Evolutionary conservation across 1,140 invertebrate species (phyloP).

Genomic region (Zaprionus camerounensis): DNA sequence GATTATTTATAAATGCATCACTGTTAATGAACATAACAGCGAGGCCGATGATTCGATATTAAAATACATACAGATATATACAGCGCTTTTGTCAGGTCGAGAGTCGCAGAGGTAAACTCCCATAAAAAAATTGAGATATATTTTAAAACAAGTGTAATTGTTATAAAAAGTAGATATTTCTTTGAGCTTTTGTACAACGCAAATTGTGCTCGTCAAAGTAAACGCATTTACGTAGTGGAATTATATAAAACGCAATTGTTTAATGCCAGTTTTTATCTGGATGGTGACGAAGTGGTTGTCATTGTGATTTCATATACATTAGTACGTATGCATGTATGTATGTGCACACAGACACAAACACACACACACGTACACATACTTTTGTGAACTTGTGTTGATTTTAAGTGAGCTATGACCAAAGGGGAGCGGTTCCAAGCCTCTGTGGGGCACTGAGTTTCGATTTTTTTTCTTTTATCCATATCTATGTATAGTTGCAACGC

Average conservation of each 20-base stretch:
- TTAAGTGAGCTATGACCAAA: slow-evolving; percentile 53
- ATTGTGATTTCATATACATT: slow-evolving; percentile 67
- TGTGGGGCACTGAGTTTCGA: slow-evolving; percentile 71
- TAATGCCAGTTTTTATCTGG: slow-evolving; percentile 74
- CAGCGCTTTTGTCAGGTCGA: slow-evolving; percentile 54
- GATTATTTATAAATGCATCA: slow-evolving; percentile 10
- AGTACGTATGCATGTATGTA: slow-evolving; percentile 44
- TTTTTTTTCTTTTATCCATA: slow-evolving; percentile 72
- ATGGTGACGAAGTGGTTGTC: slow-evolving; percentile 80
- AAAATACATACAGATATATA: slow-evolving; percentile 30
- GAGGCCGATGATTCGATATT: slow-evolving; percentile 13
- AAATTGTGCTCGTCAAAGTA: slow-evolving; percentile 57
- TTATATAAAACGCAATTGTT: slow-evolving; percentile 76
- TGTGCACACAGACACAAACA: slow-evolving; percentile 11
- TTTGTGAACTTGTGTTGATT: slow-evolving; percentile 74
- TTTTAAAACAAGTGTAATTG: slow-evolving; percentile 56
- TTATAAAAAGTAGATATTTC: slow-evolving; percentile 42
- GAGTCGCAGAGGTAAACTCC: slow-evolving; percentile 46
- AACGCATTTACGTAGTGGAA: slow-evolving; percentile 65
- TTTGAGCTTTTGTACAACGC: slow-evolving; percentile 45
- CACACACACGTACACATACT: slow-evolving; percentile 23
- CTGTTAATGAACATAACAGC: neutral
- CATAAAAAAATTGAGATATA: slow-evolving; percentile 55
- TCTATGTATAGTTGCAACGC: slow-evolving; percentile 61
- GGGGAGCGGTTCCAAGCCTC: slow-evolving; percentile 49